These are phyloP conservation scores for Xyrichtys novacula DNA, from an alignment of 2,797 vertebrate genomes.

Conservation along the genomic window DNA sequence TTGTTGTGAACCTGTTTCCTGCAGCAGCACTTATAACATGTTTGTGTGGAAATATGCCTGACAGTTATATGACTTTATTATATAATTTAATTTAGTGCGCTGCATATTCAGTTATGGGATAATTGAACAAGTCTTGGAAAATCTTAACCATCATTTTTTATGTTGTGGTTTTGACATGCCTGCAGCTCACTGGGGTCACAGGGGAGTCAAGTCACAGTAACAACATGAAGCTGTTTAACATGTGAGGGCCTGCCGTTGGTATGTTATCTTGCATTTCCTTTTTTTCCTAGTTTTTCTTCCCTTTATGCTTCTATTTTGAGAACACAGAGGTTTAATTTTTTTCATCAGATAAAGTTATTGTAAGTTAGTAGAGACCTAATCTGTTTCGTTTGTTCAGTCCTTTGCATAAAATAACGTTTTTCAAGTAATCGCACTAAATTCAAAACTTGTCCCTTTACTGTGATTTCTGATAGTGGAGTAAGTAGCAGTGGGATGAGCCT, in stretches of 20 bases:
- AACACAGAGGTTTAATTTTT: neutral
- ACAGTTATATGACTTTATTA: constrained; percentile 8
- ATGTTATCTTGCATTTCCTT: constrained; percentile 3
- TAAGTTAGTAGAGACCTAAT: too few species aligned
- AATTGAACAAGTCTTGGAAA: constrained; percentile 22
- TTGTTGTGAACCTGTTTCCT: constrained; percentile 5
- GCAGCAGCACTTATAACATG: constrained; percentile 5
- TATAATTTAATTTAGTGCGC: constrained; percentile 42
- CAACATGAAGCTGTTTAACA: constrained; percentile 32
- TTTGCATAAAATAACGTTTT: too few species aligned
- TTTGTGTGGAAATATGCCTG: constrained; percentile 23
- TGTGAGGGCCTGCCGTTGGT: constrained; percentile 36
- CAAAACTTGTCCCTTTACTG: too few species aligned
- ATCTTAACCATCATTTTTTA: constrained; percentile 28
- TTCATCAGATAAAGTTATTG: too few species aligned
- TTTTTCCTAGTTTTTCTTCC: neutral
- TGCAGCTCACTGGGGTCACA: constrained; percentile 52
- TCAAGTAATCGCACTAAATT: too few species aligned
- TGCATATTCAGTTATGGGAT: constrained; percentile 50
- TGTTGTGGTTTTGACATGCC: constrained; percentile 59
- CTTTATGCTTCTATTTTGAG: neutral
- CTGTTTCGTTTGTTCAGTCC: too few species aligned
- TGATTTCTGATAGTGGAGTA: too few species aligned
- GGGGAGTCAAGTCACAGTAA: constrained; percentile 40
- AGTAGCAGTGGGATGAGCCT: too few species aligned